A percentile compares a stretch with the other conserved stretches of the same genome.
Conservation (phyloP, 2,888 invertebrate species). For the Pegoplata infirma region DNA sequence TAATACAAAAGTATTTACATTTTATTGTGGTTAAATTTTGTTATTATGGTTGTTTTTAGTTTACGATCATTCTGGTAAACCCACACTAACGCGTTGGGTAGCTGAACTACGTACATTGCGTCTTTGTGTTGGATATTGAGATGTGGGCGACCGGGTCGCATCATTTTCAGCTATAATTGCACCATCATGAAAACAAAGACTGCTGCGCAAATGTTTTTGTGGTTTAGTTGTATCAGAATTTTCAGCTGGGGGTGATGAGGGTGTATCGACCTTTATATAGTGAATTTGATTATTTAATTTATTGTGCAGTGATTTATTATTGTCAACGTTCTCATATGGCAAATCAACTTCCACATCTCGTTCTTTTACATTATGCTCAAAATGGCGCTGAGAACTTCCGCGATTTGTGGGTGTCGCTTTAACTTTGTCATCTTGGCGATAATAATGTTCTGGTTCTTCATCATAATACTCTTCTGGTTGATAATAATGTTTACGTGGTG, state of each 20-base stretch:
- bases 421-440: constrained; percentile 11
- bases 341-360: constrained; percentile 8
- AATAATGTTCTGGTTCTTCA: constrained; percentile 26
- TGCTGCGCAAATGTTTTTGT: constrained; percentile 75
- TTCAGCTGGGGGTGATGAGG: constrained; percentile 43
- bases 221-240: constrained; percentile 50
- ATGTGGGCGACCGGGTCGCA: constrained; percentile 63
- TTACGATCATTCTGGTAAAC: constrained; percentile 73
- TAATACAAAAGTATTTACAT: constrained; percentile 37
- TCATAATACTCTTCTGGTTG: constrained; percentile 67
- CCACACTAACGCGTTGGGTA: constrained; percentile 74
- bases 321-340: constrained; percentile 49
- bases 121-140: constrained; percentile 59
- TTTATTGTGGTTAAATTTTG: constrained; percentile 3
- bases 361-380: constrained; percentile 5
- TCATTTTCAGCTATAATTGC: constrained; percentile 71
- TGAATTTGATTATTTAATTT: constrained; percentile 49
- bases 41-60: not conserved
- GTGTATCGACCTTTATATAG: not conserved
- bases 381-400: constrained; percentile 31
- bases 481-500: constrained; percentile 69
- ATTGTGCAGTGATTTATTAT: constrained; percentile 52
- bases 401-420: constrained; percentile 41
- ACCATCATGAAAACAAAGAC: constrained; percentile 75
- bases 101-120: constrained; percentile 72